Base-by-base conservation (phyloP, 2,888 invertebrate species). In the Dicyrtoma fusca region DNA sequence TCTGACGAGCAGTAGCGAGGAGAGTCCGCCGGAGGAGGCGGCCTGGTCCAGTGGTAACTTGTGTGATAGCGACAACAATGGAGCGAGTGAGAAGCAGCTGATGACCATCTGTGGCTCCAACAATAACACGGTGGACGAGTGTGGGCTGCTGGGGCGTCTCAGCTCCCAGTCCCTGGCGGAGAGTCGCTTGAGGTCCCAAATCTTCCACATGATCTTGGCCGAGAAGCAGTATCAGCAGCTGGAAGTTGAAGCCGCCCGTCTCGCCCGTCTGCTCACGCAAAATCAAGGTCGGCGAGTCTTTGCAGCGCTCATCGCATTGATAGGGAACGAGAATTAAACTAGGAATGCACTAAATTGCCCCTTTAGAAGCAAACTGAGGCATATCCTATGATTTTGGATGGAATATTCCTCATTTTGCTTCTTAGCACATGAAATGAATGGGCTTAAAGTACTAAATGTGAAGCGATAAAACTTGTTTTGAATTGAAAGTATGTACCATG, bases 181-280 rank as follows among this genome's bases (percentile, higher is more conserved):
- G 19, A 68, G 21, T 45, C 55, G 44, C 3, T 55, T 68, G 11
- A 17, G 66, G 14, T 51, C 53, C 19, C 55, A 68, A 55, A 51
- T 68, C 8, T 55, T 68, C 19, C 23, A 55, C 19, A 34, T 68
- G 55, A 34, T 68, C n/a, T 23, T 68, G 14, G 55, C 66, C 3
- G 44, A 68, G 42, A 55, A 55, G 17, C 42, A 68, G 21, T 19
- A 68, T 42, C 17, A 68, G 42, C 51, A 68, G 34, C 42, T 68
- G 34, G 76, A 76, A 63, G 21, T 69, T 11, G 76, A 76, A 51
- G 64, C 74, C 49, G 53, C 64, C 62, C 71, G 74, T 49, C 65
- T 76, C 64, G 69, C 69, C 45, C 68, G 69, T 34, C 61, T 76
- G 10, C 74, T 74, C 34, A 47, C 69, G 55, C 23, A 63, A 11